Evolutionary conservation across 2,797 vertebrate species (phyloP).

Genomic region (Taeniopygia guttata): DNA sequence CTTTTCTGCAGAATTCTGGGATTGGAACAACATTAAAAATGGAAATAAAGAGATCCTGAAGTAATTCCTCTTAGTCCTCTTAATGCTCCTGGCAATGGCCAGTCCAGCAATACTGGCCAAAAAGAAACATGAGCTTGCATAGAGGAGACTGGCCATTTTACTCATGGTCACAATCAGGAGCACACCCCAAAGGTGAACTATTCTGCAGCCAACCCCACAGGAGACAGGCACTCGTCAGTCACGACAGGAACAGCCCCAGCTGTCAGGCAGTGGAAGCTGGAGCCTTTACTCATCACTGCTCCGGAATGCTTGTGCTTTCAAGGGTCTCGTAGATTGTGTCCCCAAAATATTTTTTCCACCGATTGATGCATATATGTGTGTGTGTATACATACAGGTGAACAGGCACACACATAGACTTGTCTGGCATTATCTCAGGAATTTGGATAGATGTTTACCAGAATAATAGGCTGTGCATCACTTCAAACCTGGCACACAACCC

Average conservation of each 20-base stretch:
- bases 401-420: not conserved
- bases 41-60: not conserved
- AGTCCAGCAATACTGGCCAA: not conserved
- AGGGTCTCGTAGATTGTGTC: fast-evolving
- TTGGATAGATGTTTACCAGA: not conserved
- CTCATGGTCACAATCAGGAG: not conserved
- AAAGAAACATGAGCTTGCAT: not conserved
- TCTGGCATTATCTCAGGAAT: not conserved
- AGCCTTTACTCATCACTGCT: not conserved
- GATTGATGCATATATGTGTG: fast-evolving
- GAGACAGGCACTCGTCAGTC: not conserved
- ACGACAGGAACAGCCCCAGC: not conserved
- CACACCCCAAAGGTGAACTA: not conserved
- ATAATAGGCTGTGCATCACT: not conserved
- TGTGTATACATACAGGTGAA: not conserved
- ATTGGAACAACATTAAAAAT: not conserved
- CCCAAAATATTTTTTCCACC: not conserved
- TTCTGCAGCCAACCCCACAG: not conserved
- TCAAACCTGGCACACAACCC: not conserved
- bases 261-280: not conserved
- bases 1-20: not conserved
- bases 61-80: not conserved
- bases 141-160: not conserved
- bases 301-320: not conserved
- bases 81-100: not conserved